These are phyloP conservation scores for Brassicogethes aeneus DNA, from an alignment of 2,888 invertebrate genomes.

Conservation along the genomic window DNA sequence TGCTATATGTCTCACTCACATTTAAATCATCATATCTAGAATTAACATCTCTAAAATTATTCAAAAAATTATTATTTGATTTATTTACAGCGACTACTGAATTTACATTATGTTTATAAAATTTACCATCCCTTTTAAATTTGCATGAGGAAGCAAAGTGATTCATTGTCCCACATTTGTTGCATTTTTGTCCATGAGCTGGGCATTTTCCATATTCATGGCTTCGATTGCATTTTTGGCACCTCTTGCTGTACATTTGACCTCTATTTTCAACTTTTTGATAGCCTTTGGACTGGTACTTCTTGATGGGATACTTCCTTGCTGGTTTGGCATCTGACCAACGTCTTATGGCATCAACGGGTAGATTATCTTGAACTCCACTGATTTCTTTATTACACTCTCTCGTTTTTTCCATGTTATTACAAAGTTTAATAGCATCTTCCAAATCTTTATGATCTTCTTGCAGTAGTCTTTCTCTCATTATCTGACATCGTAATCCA, in stretches of 20 bases:
- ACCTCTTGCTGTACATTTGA: neutral
- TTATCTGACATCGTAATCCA: conserved; percentile 6
- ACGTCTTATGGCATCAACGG: neutral
- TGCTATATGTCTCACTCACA: too few species aligned
- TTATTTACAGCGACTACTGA: too few species aligned
- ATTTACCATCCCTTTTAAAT: conserved; percentile 3
- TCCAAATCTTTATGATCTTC: conserved; percentile 10
- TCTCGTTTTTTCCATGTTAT: conserved; percentile 9
- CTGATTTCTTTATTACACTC: conserved; percentile 2
- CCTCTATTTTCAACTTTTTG: too few species aligned
- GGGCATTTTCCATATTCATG: conserved; percentile 11
- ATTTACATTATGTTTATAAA: too few species aligned
- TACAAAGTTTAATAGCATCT: conserved; percentile 10
- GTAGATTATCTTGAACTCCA: neutral
- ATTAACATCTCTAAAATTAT: neutral
- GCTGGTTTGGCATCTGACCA: too few species aligned
- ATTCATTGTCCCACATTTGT: conserved; percentile 10
- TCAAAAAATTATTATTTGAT: too few species aligned
- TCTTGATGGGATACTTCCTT: too few species aligned
- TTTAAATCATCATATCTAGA: too few species aligned
- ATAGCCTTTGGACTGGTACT: too few species aligned
- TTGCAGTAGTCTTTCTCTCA: conserved; percentile 14
- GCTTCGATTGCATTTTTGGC: too few species aligned
- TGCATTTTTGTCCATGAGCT: conserved; percentile 11
- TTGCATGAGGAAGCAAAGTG: conserved; percentile 11